Evolutionary conservation across 2,888 invertebrate species (phyloP), one percentile per base, ranked within the genome.

Genomic region (Gymnocheta viridis): DNA sequence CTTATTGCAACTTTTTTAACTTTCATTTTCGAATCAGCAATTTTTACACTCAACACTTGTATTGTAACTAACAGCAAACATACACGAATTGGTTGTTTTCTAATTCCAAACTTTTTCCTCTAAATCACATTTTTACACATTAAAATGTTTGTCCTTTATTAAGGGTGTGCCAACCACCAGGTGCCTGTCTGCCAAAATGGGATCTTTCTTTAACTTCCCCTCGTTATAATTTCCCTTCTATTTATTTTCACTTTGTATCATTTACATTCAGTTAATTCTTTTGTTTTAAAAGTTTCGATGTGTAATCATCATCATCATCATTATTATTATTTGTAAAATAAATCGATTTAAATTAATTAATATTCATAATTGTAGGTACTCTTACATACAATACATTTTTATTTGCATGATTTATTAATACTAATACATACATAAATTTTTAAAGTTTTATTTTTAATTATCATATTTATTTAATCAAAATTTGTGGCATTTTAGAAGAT

Each of bases 1-100:
- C 12, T 69, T 22, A 64, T 60, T 41, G 78, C n/a, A n/a, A n/a
- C 41, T 44, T 54, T 47, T 19, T 27, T n/a, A 72, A 56, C 79
- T 72, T 72, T 72, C 72, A 56, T 72, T 80, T 73, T 58, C 56
- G 47, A 72, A 38, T 27, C 47, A 67, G 32, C 47, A 66, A 38
- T 44, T 22, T 69, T 38, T 51, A 24, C 51, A 51, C 32, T 41
- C 19, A 67, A 49, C 67, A 77, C 47, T 49, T 38, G 17, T 54
- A 14, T 49, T 38, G 17, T 54, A 14, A 44, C 41, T 14, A 60
- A 77, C 49, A 47, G 17, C 17, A 27, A 44, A 22, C 12, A 41
- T 22, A 49, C 9, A 14, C 29, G 49, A 17, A 49, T 51, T 41
- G 12, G 10, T 47, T 44, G 10, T 22, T 12, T 19, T 22, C 14